Conservation (phyloP, 1,140 invertebrate species). For the Drosophila leontia region DNA sequence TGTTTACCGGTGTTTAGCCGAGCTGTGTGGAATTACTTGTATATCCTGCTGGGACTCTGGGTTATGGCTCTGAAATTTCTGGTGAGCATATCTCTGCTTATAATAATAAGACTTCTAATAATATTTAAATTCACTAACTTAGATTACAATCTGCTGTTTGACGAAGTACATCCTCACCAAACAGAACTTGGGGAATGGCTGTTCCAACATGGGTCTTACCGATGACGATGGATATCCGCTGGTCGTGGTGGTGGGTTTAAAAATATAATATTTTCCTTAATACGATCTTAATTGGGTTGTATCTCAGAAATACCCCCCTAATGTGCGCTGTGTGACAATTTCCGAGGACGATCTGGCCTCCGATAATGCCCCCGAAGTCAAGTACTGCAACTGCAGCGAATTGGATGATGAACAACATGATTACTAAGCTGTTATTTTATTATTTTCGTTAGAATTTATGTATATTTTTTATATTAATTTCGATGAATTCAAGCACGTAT, state of each 20-base stretch:
- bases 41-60: slow-evolving; percentile 54
- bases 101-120: too few relatives aligned
- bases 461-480: slow-evolving; percentile 26
- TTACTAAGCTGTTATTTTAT: background rate
- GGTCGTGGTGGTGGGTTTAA: slow-evolving; percentile 61
- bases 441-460: slow-evolving; percentile 15
- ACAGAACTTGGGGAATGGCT: slow-evolving; percentile 59
- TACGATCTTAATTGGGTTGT: background rate
- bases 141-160: slow-evolving; percentile 70
- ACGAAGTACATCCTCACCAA: slow-evolving; percentile 65
- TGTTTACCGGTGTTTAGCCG: slow-evolving; percentile 55
- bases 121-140: background rate
- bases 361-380: slow-evolving; percentile 50
- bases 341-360: slow-evolving; percentile 67
- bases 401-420: slow-evolving; percentile 40
- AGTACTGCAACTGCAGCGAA: slow-evolving; percentile 61
- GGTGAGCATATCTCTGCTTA: slow-evolving; percentile 51
- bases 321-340: slow-evolving; percentile 60
- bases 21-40: slow-evolving; percentile 51
- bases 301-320: slow-evolving; percentile 57
- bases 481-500: background rate
- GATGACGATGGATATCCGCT: slow-evolving; percentile 69
- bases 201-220: slow-evolving; percentile 47
- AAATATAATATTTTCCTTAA: background rate
- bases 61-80: slow-evolving; percentile 63